Base-by-base conservation (phyloP, 2,113 vertebrate genomes). In the Egretta garzetta region DNA sequence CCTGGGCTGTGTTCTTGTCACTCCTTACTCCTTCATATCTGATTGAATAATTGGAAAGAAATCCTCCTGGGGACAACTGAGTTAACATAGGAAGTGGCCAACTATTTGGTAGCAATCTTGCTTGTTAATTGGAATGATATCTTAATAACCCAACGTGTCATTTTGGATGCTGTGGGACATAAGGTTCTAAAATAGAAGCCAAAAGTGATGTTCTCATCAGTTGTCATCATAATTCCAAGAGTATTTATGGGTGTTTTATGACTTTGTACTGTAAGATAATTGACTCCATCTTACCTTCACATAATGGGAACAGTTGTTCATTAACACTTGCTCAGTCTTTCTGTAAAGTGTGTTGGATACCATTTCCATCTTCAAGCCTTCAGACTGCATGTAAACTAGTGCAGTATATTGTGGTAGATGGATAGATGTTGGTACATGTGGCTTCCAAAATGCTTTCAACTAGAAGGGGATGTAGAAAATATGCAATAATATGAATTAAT, bases 391-490 rank as follows among this genome's bases (percentile, higher is more conserved):
- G 16, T 41, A 49, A 80, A 59, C 33, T 35, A 27, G 22, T 19
- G 43, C 43, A 72, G 23, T 52, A 33, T 23, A 39, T 71, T 47
- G 5, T 70, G 63, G 21, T 64, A 68, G 35, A 47, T 62, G 52
- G 47, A 58, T 22, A 77, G 35, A 56, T 27, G 19, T 59, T 68
- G n/a, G 16, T 82, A 37, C 32, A 4, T 7, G 9, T 50, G 70
- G 35, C 59, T 97, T 93, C 35, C 39, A 75, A 71, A 96, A 89
- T 30, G 21, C 43, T 95, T 96, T 95, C 32, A 74, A 4, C 21
- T 50, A 50, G n/a, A 89, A 64, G 58, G 33, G 39, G 5, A 80
- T 47, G 8, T 23, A 80, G 39, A 88, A 94, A 88, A 77, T 68
- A 71, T 6, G 8, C n/a, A 68, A 63, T 19, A 66, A 62, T 49